Evolutionary conservation across 1,140 invertebrate genomes (phyloP).

Genomic region (Drosophila pandora): DNA sequence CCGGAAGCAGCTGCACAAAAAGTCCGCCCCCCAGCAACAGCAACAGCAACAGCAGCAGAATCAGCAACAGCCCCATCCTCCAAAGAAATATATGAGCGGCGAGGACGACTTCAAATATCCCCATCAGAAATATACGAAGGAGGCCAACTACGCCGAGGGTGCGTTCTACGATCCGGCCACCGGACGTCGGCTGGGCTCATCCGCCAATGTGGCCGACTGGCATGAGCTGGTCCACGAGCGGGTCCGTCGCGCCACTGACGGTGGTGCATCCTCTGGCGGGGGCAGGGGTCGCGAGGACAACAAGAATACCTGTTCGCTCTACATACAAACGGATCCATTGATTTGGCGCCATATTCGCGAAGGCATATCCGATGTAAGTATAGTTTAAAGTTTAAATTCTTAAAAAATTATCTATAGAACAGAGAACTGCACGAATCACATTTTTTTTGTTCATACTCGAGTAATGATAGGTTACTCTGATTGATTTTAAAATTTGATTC

Average conservation of each 20-base stretch:
- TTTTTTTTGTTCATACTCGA: no score
- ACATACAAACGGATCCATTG: constrained; percentile 98
- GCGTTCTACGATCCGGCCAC: constrained; percentile 77
- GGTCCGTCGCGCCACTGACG: constrained; percentile 84
- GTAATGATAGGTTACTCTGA: no score
- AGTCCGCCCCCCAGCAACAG: constrained; percentile 50
- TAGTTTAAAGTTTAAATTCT: background rate
- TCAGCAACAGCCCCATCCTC: constrained; percentile 81
- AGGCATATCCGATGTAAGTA: constrained; percentile 88
- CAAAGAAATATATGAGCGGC: constrained; percentile 79
- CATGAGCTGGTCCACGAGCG: constrained; percentile 80
- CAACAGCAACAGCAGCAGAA: constrained; percentile 50
- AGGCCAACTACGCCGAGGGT: constrained; percentile 81
- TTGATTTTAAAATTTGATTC: no score
- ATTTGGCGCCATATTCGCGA: constrained; percentile 96
- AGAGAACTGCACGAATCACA: no score
- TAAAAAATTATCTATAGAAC: no score
- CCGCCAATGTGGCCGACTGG: constrained; percentile 70
- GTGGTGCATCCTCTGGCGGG: constrained; percentile 83
- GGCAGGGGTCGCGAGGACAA: constrained; percentile 87
- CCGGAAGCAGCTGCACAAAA: constrained; percentile 77
- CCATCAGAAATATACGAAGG: constrained; percentile 83
- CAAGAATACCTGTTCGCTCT: constrained; percentile 95
- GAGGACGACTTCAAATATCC: constrained; percentile 82
- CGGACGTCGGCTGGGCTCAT: constrained; percentile 64